Evolutionary conservation across 2,797 vertebrate genomes (phyloP).

Genomic region (Fratercula arctica): DNA sequence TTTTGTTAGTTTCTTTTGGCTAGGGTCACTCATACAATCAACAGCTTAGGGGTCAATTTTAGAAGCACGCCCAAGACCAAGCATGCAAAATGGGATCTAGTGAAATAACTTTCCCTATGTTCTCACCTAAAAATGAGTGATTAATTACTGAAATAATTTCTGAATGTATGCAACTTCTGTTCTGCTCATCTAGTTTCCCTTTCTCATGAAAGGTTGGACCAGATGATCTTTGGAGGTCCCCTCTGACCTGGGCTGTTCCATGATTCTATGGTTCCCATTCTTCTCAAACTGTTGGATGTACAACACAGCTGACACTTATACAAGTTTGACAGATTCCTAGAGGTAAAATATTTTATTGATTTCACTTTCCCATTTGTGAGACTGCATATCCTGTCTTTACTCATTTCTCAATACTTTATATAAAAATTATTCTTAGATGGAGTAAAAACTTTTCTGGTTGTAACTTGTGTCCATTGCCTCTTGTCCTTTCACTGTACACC

Average conservation of each 20-base stretch:
- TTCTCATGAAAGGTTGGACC: accelerated
- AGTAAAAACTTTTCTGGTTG: background rate
- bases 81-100: background rate
- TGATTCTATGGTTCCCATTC: background rate
- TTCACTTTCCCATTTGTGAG: background rate
- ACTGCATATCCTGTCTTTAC: background rate
- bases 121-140: background rate
- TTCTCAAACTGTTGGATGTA: background rate
- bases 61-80: background rate
- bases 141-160: background rate
- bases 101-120: background rate
- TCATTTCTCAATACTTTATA: background rate
- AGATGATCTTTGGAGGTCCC: background rate
- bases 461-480: background rate
- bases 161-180: background rate
- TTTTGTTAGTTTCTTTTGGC: background rate
- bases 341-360: background rate
- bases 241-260: background rate
- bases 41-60: background rate
- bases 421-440: background rate
- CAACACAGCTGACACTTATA: background rate
- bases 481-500: background rate
- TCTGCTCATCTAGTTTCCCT: background rate
- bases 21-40: background rate
- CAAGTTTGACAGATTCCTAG: background rate